Percentiles rank a stretch among this genome's conserved stretches.
Evolutionary conservation across 37 sponge, comb jelly and placozoan genomes (phyloP).

Genomic region (Diacarnus erythraeanus): DNA sequence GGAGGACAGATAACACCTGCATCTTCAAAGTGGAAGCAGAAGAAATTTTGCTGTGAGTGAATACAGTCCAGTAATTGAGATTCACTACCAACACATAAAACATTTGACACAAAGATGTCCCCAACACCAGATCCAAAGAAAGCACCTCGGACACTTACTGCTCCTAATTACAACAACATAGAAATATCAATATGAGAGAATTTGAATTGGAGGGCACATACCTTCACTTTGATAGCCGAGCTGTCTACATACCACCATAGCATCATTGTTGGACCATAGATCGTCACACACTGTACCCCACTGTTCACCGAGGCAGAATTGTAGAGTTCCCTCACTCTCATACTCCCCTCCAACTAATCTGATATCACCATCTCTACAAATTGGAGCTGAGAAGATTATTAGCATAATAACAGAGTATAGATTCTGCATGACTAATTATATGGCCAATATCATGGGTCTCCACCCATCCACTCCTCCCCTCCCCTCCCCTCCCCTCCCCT

Average conservation of each 20-base stretch:
- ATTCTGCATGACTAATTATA: not conserved
- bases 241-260: slow-evolving; percentile 32
- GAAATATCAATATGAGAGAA: not conserved
- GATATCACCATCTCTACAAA: slow-evolving; percentile 17
- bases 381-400: not conserved
- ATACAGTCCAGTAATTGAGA: not conserved
- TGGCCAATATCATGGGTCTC: too few species aligned
- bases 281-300: slow-evolving; percentile 58
- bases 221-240: slow-evolving; percentile 10
- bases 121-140: slow-evolving; percentile 36
- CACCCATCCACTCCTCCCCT: too few species aligned
- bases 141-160: slow-evolving; percentile 24
- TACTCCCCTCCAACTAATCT: not conserved
- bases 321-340: slow-evolving; percentile 11
- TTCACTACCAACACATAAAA: slow-evolving; percentile 10
- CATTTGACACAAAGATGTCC: not conserved
- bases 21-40: slow-evolving; percentile 41
- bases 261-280: slow-evolving; percentile 24
- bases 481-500: too few species aligned
- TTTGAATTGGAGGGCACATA: not conserved
- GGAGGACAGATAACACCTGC: slow-evolving; percentile 47
- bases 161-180: slow-evolving; percentile 1
- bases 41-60: not conserved
- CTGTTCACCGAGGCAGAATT: slow-evolving; percentile 2
- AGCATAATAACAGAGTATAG: not conserved